Evolutionary conservation across 2,888 invertebrate species (phyloP), one percentile per base, ranked within the genome.

Genomic region (Blomia tropicalis): DNA sequence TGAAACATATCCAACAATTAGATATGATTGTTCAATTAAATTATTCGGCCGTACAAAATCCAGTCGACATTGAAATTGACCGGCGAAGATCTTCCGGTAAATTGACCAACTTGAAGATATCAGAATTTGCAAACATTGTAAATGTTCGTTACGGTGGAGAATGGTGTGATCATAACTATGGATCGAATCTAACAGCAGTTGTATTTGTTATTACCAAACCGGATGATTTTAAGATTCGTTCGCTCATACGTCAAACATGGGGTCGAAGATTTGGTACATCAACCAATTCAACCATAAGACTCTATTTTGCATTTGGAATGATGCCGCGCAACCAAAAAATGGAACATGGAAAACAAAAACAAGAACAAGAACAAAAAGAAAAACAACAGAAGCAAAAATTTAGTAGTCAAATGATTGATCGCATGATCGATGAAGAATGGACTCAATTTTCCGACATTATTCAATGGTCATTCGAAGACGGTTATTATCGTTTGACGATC

Each of bases 401-500:
- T 27, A n/a, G 7, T n/a, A 27, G 11, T 3, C 11, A 56, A 36
- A 19, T 56, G 29, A 56, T 31, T 19, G 56, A 56, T 2, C 14
- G 29, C 7, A 1, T 54, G 36, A 5, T 31, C 4, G 23, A 2
- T 2, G 29, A 27, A 36, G 62, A 61, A 19, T 22, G n/a, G 17
- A 25, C 25, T 2, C 22, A 54, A n/a, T 58, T 19, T 25, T 2
- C 7, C 32, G 62, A 61, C 22, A 29, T 61, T 54, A 43, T 61
- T 25, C 62, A 61, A 27, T 61, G 54, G 54, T 29, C 25, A 43
- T 61, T 56, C 27, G 17, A 25, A 2, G 62, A 61, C 19, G 54
- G 44, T 31, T 61, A 61, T 29, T 61, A 56, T 43, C 53, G 54
- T 7, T 43, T 61, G n/a, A 61, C 62, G 17, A 53, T 61, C 25